Base-by-base conservation (phyloP, 2,888 invertebrate species). In the Cryptocheilus praepositus region DNA sequence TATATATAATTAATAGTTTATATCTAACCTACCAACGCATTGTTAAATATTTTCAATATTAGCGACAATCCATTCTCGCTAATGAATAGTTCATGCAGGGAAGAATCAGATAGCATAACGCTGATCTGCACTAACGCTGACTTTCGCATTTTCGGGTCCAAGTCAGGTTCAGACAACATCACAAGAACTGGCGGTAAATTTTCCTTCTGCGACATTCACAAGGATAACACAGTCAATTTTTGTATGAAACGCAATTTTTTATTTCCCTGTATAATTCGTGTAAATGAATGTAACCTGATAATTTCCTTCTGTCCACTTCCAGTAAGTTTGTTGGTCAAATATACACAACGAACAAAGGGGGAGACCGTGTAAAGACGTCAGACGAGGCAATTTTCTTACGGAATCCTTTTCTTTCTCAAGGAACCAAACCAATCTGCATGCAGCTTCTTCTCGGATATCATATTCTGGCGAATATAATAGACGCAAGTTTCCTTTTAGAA, bases 71-170 rank as follows among this genome's bases (percentile, higher is more conserved):
- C 94, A 67, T 91, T 89, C 56, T 90, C 89, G 57, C 91, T 90
- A 16, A 93, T 67, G 81, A 94, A 94, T 0, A 90, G 83, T 28
- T 91, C 91, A 76, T 94, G 94, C 44, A 92, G 81, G 19, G 92
- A 90, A 49, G 89, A 89, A 79, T 93, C 93, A 13, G 93, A 91
- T 83, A 93, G 85, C 91, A 94, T 91, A 0, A 93, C 93, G 22
- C 92, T 91, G 19, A 93, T 87, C 87, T 94, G 94, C 67, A 93
- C 92, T 64, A 94, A 86, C 43, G 93, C 93, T 56, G 93, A 93
- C 76, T 93, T 91, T 5, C 92, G 90, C 61, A 94, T 89, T n/a
- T 92, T 92, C 0, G 93, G 93, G 77, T 94, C 93, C 15, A 93
- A 81, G 0, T 88, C 84, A 0, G 90, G 71, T 3, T 83, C 81